Evolutionary conservation across 2,797 vertebrate species (phyloP), one percentile per base, ranked within the genome.

Genomic region (Carduelis carduelis): DNA sequence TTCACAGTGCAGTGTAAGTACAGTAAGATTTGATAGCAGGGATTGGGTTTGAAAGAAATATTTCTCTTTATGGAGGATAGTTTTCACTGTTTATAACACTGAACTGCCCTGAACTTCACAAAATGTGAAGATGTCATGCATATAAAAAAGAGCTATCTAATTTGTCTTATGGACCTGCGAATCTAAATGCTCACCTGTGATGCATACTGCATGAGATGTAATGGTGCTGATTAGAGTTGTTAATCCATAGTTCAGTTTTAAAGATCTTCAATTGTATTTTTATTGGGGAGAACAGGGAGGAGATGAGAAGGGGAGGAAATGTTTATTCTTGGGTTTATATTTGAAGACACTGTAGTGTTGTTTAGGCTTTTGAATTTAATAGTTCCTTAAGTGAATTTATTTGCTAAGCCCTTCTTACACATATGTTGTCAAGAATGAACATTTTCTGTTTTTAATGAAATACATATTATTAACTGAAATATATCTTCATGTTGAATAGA

Each of bases 1-100:
- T 97, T 78, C 97, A 80, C n/a, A 96, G 95, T 96, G 80, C 96
- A 91, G 88, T 52, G 98, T 98, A 96, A 98, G 98, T 98, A 93
- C 20, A 21, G 11, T 90, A 76, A 44, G 32, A 44, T 86, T 88
- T 95, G 68, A 23, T 79, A 49, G 20, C 27, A 14, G 19, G 27
- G 13, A 3, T n/a, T 76, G 53, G 21, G 18, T 57, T 55, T 83
- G 41, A 85, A 80, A 60, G 3, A 83, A 78, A 3, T 66, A 24
- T 41, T 74, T 79, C 16, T 85, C 8, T 64, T 86, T 30, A 26
- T 47, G 17, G 12, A 18, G 12, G 3, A 27, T 60, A 8, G 8
- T 83, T 82, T 76, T 81, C 22, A 15, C 14, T 53, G 30, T 18
- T 89, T 52, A 72, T 71, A 34, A 37, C 13, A 20, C 14, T 74